Evolutionary conservation across 2,113 vertebrate genomes (phyloP).

Genomic region (Ammospiza caudacuta): DNA sequence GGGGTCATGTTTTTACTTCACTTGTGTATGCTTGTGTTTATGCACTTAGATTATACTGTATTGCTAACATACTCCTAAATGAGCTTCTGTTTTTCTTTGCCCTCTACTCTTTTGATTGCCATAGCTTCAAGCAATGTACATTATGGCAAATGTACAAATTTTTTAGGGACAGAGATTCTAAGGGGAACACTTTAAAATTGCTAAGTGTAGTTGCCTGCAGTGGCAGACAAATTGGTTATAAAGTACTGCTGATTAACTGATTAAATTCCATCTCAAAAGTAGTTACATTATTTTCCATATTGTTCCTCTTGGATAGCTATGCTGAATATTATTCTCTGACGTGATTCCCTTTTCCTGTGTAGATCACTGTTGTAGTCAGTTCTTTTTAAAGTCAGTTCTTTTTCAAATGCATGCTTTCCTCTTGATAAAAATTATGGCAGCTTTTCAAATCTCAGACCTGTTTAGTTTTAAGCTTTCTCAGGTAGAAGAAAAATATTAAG

Average conservation of each 20-base stretch:
- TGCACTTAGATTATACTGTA: background rate
- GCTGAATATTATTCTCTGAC: background rate
- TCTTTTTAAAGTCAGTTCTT: background rate
- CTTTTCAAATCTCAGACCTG: background rate
- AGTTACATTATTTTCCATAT: background rate
- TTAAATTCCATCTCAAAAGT: background rate
- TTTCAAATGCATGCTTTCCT: background rate
- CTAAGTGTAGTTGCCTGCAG: background rate
- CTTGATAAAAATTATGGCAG: background rate
- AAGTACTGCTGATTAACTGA: background rate
- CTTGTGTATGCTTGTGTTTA: background rate
- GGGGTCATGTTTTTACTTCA: background rate
- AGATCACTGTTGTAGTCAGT: background rate
- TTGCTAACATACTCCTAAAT: background rate
- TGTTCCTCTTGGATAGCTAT: background rate
- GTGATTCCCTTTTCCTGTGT: background rate
- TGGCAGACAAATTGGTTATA: background rate
- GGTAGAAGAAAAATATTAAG: background rate
- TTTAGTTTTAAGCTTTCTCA: background rate
- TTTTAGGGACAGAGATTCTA: background rate
- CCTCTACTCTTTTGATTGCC: background rate
- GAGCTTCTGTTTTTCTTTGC: background rate
- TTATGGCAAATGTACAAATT: background rate
- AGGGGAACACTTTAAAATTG: background rate
- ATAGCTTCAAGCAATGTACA: background rate